Percentiles rank a stretch among this genome's conserved stretches.
Conservation (phyloP, 1,140 invertebrate genomes). For the Coptotermes formosanus region DNA sequence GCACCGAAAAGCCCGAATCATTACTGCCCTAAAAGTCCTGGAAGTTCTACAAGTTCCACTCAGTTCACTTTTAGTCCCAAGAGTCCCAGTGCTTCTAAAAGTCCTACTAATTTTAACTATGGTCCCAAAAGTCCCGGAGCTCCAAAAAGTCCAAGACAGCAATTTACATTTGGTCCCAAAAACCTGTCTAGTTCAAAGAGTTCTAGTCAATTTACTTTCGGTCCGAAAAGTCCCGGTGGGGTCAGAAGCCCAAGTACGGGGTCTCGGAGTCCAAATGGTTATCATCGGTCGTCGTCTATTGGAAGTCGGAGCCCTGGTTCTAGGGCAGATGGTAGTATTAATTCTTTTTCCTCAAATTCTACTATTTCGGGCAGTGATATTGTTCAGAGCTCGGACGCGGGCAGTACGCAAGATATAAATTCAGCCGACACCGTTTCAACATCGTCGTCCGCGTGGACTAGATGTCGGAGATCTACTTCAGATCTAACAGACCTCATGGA, state of each 20-base stretch:
- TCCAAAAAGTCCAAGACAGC: neutral
- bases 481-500: slow-evolving; percentile 35
- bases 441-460: slow-evolving; percentile 23
- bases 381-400: no score
- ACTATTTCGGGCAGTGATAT: no score
- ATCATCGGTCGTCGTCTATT: neutral
- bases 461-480: slow-evolving; percentile 33
- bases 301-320: neutral
- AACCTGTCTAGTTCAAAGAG: neutral
- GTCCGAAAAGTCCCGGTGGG: neutral
- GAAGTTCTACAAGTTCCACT: neutral
- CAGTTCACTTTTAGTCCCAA: slow-evolving; percentile 26
- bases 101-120: neutral
- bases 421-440: slow-evolving; percentile 17
- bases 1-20: neutral
- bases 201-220: neutral
- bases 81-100: slow-evolving; percentile 21
- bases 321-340: no score
- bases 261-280: neutral
- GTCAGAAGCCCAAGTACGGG: neutral
- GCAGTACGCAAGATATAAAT: neutral
- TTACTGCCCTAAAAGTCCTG: slow-evolving; percentile 20
- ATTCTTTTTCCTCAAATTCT: no score
- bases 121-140: slow-evolving; percentile 3
- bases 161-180: neutral